Base-by-base conservation (phyloP, 2,888 invertebrate species). In the Troglohyphantes excavatus region DNA sequence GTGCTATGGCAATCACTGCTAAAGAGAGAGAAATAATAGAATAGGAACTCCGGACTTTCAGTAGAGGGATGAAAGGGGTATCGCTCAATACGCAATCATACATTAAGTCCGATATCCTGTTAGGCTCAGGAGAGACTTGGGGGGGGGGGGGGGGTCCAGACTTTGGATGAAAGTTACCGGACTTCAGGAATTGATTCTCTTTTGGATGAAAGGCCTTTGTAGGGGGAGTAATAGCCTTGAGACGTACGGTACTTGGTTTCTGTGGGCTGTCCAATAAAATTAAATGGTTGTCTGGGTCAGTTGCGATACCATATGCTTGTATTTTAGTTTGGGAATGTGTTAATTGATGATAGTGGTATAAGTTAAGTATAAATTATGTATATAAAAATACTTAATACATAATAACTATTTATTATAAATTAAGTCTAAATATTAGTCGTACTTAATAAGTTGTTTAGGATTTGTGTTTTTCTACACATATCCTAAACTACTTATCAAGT, bases 101-200 rank as follows among this genome's bases (percentile, higher is more conserved):
- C 73, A 83, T 83, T 83, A 83, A 83, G 83, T 73, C 73, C 29
- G 73, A 83, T 83, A 83, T 83, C 72, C 39, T 72, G 83, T 83
- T 65, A 73, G 83, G 23, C 23, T 72, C 72, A 23, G 29, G 19
- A 13, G 21, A 27, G 26, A n/a, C 78, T 78, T 17, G n/a, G 17
- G 39, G 61, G 76, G 33, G 19, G 39, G 43, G 39, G 26, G 21
- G 26, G 26, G 43, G 2, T 13, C 39, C 13, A 46, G 27, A 59
- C 46, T 76, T 29, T n/a, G 27, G 43, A 63, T 39, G 65, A 23
- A 78, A 78, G 65, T 78, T 78, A 78, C 63, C 23, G 39, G 78
- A 43, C 65, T 78, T 65, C 26, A 7, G 78, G 65, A 65, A 78
- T 9, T 78, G 17, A 13, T 53, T 5, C 17, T 53, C 17, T 5